Evolutionary conservation across 1,140 invertebrate species (phyloP), one percentile per base, ranked within the genome.

Genomic region (Drosophila grimshawi): DNA sequence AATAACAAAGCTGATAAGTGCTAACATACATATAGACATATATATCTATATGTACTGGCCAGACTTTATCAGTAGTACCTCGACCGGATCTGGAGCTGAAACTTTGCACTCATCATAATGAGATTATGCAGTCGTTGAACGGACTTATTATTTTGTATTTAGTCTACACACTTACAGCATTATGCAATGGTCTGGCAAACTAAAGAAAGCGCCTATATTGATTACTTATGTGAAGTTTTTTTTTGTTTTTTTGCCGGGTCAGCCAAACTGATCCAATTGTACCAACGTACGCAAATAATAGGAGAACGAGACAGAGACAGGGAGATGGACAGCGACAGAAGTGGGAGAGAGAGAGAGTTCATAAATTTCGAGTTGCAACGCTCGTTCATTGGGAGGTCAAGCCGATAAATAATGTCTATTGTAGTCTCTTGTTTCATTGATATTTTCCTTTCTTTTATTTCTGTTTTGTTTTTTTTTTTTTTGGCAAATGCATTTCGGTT

Each of bases 181-280:
- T 75, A 75, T 75, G 72, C 66, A 75, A 70, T 59, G 67, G 6
- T 4, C n/a, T 62, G 11, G 49, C 7, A 46, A 45, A 35, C 11
- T 19, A 4, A 48, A 35, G 29, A 4, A 48, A 35, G 29, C 5
- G 56, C 10, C 43, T 27, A 5, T 41, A 64, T 52, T 57, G 41
- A 69, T 57, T 63, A 32, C 27, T 43, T n/a, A 43, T 49, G 32
- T 37, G 53, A 11, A 59, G 33, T 59, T 66, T 19, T 19, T 19
- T 19, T 19, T 19, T 19, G 2, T 19, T 0, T 19, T 0, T 19
- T 37, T 65, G 69, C 74, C 72, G 63, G 80, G 67, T 81, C 79
- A 73, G 67, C 81, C 79, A 73, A 76, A 76, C 61, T 57, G 78
- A 62, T 46, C 57, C 75, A 45, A 5, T 51, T 72, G 55, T 19